These are phyloP conservation scores for Thunnus thynnus DNA, from an alignment of 2,113 vertebrate species.

Conservation along the genomic window DNA sequence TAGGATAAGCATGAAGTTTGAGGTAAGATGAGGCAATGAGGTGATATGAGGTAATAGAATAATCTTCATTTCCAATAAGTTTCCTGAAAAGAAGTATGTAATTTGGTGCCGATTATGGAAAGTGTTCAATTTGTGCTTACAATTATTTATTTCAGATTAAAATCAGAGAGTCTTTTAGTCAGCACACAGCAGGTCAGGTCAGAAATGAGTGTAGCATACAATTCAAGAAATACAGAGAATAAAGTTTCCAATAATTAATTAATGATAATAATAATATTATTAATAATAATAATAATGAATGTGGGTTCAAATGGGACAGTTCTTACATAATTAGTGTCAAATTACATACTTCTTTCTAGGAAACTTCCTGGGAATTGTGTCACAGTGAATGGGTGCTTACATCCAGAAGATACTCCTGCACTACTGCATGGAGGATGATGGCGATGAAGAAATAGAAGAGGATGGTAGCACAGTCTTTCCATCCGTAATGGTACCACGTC, in stretches of 20 bases:
- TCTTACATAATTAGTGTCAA: neutral
- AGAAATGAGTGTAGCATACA: no score
- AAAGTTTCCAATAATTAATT: no score
- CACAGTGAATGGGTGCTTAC: slow-evolving; percentile 83
- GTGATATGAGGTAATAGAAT: no score
- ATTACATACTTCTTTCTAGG: neutral
- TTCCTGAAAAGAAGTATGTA: neutral
- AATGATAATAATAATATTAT: no score
- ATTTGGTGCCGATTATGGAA: no score
- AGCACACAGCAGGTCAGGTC: neutral
- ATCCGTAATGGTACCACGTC: slow-evolving; percentile 93
- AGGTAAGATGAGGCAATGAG: no score
- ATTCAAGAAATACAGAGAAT: no score
- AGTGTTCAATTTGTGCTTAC: neutral
- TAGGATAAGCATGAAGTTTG: no score
- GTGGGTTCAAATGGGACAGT: neutral
- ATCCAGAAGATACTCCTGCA: slow-evolving; percentile 96
- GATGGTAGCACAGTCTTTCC: slow-evolving; percentile 93
- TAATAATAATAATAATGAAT: no score
- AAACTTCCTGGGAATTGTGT: neutral
- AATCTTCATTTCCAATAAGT: neutral
- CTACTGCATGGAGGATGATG: slow-evolving; percentile 95
- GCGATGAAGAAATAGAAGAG: slow-evolving; percentile 96
- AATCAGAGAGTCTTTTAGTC: neutral
- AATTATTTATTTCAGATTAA: neutral